Conservation (phyloP, 1,140 invertebrate species). For the Dysdera silvatica region DNA sequence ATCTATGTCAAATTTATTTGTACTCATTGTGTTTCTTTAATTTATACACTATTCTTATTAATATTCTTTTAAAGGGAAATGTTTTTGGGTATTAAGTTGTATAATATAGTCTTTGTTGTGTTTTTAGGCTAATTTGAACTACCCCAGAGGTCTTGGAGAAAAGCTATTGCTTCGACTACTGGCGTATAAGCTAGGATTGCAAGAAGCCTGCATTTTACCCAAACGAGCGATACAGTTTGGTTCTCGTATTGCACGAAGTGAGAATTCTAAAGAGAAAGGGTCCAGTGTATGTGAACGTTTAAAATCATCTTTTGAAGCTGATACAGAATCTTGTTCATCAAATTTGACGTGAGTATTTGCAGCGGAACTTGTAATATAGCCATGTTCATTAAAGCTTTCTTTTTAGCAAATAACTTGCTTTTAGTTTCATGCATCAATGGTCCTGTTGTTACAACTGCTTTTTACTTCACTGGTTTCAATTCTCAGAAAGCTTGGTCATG, state of each 20-base stretch:
- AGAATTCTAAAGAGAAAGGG: slow-evolving; percentile 75
- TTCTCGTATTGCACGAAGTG: slow-evolving; percentile 80
- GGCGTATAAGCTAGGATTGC: slow-evolving; percentile 63
- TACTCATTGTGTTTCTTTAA: not conserved
- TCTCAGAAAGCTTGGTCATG: too few species aligned
- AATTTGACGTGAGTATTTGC: too few species aligned
- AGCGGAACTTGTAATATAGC: too few species aligned
- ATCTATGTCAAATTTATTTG: not conserved
- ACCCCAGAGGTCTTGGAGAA: slow-evolving; percentile 74
- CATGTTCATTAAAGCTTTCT: too few species aligned
- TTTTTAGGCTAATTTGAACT: slow-evolving; percentile 57
- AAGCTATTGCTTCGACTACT: slow-evolving; percentile 79
- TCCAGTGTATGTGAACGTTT: slow-evolving; percentile 50
- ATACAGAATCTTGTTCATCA: too few species aligned
- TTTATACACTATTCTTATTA: not conserved
- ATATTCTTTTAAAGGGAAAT: not conserved
- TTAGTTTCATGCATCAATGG: too few species aligned
- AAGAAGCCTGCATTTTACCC: slow-evolving; percentile 57
- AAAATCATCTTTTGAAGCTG: too few species aligned
- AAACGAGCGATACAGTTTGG: slow-evolving; percentile 97
- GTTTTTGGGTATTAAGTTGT: not conserved
- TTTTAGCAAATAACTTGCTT: too few species aligned
- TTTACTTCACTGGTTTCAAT: too few species aligned
- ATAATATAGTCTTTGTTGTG: slow-evolving; percentile 33
- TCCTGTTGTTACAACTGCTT: too few species aligned